Base-by-base conservation (phyloP, 2,797 vertebrate genomes). In the Echiichthys vipera region DNA sequence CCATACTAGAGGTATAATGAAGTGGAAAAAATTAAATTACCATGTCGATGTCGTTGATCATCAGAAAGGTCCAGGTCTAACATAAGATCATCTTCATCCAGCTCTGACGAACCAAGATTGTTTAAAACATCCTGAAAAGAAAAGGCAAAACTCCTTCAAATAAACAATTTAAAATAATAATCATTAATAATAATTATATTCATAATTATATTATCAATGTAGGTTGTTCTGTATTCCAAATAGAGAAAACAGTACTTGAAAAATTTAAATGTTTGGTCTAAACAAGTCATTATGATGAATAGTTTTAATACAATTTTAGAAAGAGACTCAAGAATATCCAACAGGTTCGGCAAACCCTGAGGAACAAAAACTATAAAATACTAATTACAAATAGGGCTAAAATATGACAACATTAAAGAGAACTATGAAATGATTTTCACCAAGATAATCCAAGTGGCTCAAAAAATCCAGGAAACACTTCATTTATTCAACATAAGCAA, bases 51-150 rank as follows among this genome's bases (percentile, higher is more conserved):
- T 27, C 96, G 94, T 43, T 98, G 97, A 64, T 99, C 97, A 66
- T 99, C 98, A 39, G 96, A 94, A 80, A 98, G 96, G 85, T 99
- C 98, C 85, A 99, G 89, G 86, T 99, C 98, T 80, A 99, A 91
- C 98, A 99, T 99, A 15, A 99, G 93, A 84, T 99, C 98, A 84
- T 99, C 98, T 89, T 99, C 98, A 89, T 99, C 98, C 83, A 99
- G 84, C 83, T 99, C 98, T 74, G 97, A 99, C 32, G 98, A 99
- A 30, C 98, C 97, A 90, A 99, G 90, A 84, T 98, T 96, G 93
- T 98, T 98, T 10, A 93, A 53, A 37, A 92, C 84, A 59, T 93
- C 92, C 92, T 93, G 56, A 50, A 14, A 22, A 84, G 17, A 67
- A 36, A 74, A 71, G 39, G 5, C 2, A 70, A 63, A 72, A 18